Base-by-base conservation (phyloP, 23 tunicate genomes). In the Trididemnum miniatum region DNA sequence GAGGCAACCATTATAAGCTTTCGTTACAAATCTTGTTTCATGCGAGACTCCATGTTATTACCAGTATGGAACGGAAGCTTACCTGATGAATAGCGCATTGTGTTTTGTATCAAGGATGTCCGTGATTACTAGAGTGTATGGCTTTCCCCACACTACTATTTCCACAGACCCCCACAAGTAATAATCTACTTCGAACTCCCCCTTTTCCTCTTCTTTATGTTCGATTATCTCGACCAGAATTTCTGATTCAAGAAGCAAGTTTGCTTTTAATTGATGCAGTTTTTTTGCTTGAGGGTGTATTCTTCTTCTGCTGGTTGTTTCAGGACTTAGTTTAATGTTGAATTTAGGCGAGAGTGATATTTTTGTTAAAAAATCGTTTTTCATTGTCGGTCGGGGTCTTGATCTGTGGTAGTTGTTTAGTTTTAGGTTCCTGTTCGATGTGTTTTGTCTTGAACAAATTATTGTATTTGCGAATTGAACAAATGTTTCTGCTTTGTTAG, bases 81-180 rank as follows among this genome's bases (percentile, higher is more conserved):
- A 86, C 90, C 83, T 79, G 34, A 59, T 23, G 51, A 86, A 86
- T 62, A 35, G 1, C 1, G 77, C 26, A 40, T 86, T 86, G 60
- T 79, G 34, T 69, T 86, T 86, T 1, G 84, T 72, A 34, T 87
- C 91, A n/a, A 87, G 35, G 15, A 87, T 40, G 71, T 87, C 91
- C 2, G 80, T 72, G 20, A 87, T 59, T 29, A 31, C 63, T 23
- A 87, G 65, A 1, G 57, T 80, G 37, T 80, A 87, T 0, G 86
- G 86, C 40, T 87, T 87, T 35, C 91, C 91, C 91, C 91, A 87
- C 0, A 87, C 91, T 37, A 52, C 63, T 1, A 87, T 80, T 54
- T 65, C 63, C 0, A 81, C 91, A 7, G 2, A 64, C 12, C 91
- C 91, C 85, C 91, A 80, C 37, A 87, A 22, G 57, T 62, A 64